Evolutionary conservation across 1,140 invertebrate genomes (phyloP).

Genomic region (Zaprionus ornatus): DNA sequence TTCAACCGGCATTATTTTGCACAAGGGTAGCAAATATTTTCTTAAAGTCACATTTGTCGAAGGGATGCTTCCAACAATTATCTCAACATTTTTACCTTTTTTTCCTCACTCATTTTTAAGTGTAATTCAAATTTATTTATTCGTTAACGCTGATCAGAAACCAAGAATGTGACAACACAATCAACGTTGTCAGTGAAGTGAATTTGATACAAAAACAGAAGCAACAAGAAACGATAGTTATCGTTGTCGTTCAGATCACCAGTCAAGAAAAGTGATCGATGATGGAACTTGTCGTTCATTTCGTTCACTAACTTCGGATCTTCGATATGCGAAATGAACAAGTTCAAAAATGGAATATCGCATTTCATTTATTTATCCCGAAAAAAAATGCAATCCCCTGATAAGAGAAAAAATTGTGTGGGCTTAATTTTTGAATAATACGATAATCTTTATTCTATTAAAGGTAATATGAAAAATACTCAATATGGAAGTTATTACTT

Average conservation of each 20-base stretch:
- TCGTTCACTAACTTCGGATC: background rate
- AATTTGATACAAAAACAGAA: slow-evolving; percentile 37
- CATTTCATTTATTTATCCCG: background rate
- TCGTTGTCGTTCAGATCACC: background rate
- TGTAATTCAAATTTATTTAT: background rate
- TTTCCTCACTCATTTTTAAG: slow-evolving; percentile 37
- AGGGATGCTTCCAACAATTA: background rate
- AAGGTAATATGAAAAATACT: slow-evolving; percentile 79
- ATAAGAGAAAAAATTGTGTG: background rate
- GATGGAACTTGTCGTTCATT: background rate
- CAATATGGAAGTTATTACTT: slow-evolving; percentile 79
- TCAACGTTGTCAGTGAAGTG: slow-evolving; percentile 9
- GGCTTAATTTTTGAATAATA: slow-evolving; percentile 66
- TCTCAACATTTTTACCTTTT: slow-evolving; percentile 24
- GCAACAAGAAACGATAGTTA: slow-evolving; percentile 9
- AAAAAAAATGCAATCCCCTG: background rate
- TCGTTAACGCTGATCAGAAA: background rate
- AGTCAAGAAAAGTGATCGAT: background rate
- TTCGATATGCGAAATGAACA: background rate
- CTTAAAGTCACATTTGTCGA: background rate
- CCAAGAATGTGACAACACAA: background rate
- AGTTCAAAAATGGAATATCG: background rate
- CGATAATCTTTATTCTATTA: slow-evolving; percentile 79
- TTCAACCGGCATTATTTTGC: slow-evolving; percentile 30
- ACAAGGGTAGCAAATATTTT: background rate